Percentiles rank a stretch among this genome's conserved stretches.
phyloP scores from a whole-genome alignment of 2,113 vertebrate genomes.

The Cyphomyrus discorhynchus region DNA sequence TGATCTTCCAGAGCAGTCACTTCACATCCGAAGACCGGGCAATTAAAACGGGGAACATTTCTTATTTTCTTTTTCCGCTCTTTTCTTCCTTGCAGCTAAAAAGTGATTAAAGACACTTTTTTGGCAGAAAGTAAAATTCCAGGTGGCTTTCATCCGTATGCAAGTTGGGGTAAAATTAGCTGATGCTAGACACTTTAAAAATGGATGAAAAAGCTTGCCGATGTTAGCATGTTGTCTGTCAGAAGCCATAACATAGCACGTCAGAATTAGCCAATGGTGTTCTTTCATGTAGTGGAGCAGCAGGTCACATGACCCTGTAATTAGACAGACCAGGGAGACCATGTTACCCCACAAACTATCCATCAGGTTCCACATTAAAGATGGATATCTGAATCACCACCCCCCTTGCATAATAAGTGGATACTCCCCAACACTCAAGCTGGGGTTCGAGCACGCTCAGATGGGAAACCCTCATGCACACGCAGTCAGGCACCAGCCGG shows the following conservation, averaged over 20 bases:
- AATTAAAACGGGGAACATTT: conserved; percentile 9
- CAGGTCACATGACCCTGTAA: background rate
- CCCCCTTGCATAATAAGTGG: background rate
- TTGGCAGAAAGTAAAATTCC: background rate
- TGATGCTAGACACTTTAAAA: background rate
- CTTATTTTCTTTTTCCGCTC: background rate
- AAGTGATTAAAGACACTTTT: background rate
- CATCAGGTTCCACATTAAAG: background rate
- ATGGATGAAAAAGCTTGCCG: background rate
- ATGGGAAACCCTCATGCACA: background rate
- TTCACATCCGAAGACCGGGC: background rate
- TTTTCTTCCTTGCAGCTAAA: conserved; percentile 7
- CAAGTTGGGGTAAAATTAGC: background rate
- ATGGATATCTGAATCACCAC: background rate
- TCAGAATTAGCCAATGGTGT: background rate
- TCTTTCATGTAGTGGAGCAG: background rate
- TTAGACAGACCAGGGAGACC: background rate
- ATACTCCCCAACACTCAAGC: background rate
- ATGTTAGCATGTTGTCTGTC: background rate
- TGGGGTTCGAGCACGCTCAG: background rate
- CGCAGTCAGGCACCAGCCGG: background rate
- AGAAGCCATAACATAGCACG: background rate
- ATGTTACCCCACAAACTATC: background rate
- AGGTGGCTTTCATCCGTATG: background rate
- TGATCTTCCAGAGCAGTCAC: background rate